Evolutionary conservation across 2,113 vertebrate species (phyloP), one percentile per base, ranked within the genome.

Genomic region (Brachirus orientalis): DNA sequence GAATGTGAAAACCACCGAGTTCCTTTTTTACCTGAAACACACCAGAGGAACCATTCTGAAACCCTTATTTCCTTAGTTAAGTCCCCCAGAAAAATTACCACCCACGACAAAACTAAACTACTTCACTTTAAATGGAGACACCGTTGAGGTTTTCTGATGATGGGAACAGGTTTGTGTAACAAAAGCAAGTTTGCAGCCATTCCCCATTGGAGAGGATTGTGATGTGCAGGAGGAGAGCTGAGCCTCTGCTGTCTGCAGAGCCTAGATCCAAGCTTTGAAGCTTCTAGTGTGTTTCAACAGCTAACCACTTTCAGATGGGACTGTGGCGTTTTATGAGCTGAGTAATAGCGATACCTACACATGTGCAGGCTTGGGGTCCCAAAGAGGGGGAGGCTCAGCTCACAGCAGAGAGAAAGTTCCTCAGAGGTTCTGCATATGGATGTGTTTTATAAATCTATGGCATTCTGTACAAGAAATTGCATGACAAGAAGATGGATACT

Each of bases 291-390:
- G 86, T 91, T 93, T 93, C 91, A 82, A 87, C 80, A 72, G 88
- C 90, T 94, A 92, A 95, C 87, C 88, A 88, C 90, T 93, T 92
- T 95, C 93, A 94, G 93, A 93, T 93, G 93, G 92, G 89, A 84
- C 89, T 60, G 77, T 56, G 90, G 77, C 67, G 80, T 87, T 93
- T 92, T 92, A 92, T 80, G 86, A 91, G 88, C 88, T 88, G 89
- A 91, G 90, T 91, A 89, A 93, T 86, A 91, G 88, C 83, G 68
- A 88, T 89, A 92, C 92, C 83, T 80, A 89, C 92, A 92, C 89
- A 87, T 90, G 90, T 91, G 88, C 77, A 85, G 74, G 74, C 72
- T 65, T 75, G 91, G 84, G 91, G 93, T 92, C 90, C 90, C 76
- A 51, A 67, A 84, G 75, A 85, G 92, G 90, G 73, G 76, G 62